Percentiles rank a stretch among this genome's conserved stretches.
Conservation (phyloP, 2,113 vertebrate genomes). For the Corapipo altera region DNA sequence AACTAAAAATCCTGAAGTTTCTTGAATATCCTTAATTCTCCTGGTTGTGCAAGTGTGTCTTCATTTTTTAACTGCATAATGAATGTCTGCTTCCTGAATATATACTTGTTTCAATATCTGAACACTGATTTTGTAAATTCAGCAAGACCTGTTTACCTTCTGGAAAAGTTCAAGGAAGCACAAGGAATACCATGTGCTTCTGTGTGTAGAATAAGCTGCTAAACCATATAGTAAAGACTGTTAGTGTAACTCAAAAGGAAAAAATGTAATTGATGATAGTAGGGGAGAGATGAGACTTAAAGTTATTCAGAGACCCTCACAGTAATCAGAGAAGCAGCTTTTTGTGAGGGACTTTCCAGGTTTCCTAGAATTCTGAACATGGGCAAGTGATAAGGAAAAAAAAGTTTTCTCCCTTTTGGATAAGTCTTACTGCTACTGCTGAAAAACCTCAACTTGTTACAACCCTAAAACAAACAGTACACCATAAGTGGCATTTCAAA, state of each 20-base stretch:
- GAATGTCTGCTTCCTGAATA: not conserved
- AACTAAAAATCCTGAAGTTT: not conserved
- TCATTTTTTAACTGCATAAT: not conserved
- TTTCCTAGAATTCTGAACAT: not conserved
- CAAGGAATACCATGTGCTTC: not conserved
- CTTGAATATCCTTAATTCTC: not conserved
- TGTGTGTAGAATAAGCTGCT: not conserved
- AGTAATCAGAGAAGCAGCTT: not conserved
- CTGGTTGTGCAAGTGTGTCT: not conserved
- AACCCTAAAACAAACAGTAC: not conserved
- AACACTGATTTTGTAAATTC: not conserved
- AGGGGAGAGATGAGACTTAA: not conserved
- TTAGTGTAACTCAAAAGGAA: not conserved
- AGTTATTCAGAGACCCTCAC: not conserved
- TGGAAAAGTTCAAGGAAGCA: not conserved
- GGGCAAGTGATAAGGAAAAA: not conserved
- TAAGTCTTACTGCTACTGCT: not conserved
- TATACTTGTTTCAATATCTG: not conserved
- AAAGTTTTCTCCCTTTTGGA: not conserved
- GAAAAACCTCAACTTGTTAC: not conserved
- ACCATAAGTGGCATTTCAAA: not conserved
- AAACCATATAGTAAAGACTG: not conserved
- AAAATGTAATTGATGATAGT: not conserved
- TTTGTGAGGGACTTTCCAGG: not conserved
- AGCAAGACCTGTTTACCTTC: not conserved